Percentiles rank a stretch among this genome's conserved stretches.
Evolutionary conservation across 2,113 vertebrate species (phyloP).

Genomic region (Progne subis): DNA sequence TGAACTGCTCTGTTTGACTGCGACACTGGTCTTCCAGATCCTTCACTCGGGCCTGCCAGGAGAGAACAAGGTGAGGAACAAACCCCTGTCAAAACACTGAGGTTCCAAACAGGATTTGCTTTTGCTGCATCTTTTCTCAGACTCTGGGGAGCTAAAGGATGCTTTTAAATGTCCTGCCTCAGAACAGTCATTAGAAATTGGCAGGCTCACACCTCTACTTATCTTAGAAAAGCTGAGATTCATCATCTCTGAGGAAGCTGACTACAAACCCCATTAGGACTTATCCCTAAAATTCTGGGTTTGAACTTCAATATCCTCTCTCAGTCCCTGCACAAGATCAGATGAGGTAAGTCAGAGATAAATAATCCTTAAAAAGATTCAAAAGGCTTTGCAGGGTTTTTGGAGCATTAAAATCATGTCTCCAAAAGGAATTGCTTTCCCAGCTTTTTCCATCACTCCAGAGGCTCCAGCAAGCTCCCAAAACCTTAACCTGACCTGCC

Average conservation of each 20-base stretch:
- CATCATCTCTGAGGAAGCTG: not conserved
- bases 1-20: constrained; percentile 93
- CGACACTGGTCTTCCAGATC: constrained; percentile 95
- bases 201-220: not conserved
- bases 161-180: not conserved
- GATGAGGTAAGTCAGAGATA: not conserved
- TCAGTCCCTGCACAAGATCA: not conserved
- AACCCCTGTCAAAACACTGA: not conserved
- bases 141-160: not conserved
- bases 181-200: not conserved
- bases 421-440: not conserved
- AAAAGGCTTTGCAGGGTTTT: not conserved
- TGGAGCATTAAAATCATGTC: not conserved
- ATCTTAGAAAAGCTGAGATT: not conserved
- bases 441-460: not conserved
- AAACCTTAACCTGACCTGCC: not conserved
- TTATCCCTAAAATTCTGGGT: not conserved
- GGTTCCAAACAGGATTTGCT: not conserved
- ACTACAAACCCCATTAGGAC: not conserved
- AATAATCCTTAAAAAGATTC: not conserved
- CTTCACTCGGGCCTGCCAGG: constrained; percentile 86
- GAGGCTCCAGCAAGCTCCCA: not conserved
- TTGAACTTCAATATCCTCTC: not conserved
- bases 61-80: not conserved
- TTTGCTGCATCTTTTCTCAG: not conserved